A percentile compares a stretch with the other conserved stretches of the same genome.
phyloP scores from a whole-genome alignment of 1,140 invertebrate species.

The Scylla paramamosain region DNA sequence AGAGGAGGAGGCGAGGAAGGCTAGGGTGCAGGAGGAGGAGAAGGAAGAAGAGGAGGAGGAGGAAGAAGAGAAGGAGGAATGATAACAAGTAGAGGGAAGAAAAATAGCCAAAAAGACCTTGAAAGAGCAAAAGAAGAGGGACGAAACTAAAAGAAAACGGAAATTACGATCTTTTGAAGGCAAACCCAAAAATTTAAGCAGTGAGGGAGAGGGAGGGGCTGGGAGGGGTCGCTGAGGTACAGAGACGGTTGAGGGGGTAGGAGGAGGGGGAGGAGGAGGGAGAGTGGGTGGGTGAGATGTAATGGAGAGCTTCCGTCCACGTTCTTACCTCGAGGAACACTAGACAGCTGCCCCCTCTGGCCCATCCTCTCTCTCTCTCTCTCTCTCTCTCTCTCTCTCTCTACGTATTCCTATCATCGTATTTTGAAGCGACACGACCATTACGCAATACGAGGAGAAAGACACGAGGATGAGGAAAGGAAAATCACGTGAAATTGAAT shows the following conservation, averaged over 20 bases:
- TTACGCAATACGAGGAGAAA: too few species aligned
- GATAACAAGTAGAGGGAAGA: not conserved
- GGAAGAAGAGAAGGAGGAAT: too few species aligned
- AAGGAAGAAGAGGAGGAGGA: not conserved
- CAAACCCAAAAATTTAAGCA: not conserved
- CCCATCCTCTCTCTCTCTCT: conserved; percentile 37
- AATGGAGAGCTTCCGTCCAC: conserved; percentile 4
- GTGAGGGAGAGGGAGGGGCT: not conserved
- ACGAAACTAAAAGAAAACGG: not conserved
- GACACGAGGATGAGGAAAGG: too few species aligned
- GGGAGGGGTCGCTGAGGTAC: not conserved
- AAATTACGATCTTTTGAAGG: not conserved
- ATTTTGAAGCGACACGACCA: too few species aligned
- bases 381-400: conserved; percentile 47
- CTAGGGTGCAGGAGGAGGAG: conserved; percentile 9
- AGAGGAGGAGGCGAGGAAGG: not conserved
- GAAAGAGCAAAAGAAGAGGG: not conserved
- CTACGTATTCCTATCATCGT: not conserved
- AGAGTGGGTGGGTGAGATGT: too few species aligned
- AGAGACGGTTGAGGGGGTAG: not conserved
- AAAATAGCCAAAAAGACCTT: not conserved
- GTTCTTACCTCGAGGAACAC: not conserved
- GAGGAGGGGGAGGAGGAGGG: not conserved
- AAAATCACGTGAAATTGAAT: too few species aligned
- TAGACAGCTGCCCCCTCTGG: too few species aligned